These are phyloP conservation scores for Dinoponera quadriceps DNA, from an alignment of 1,140 invertebrate genomes.

Conservation along the genomic window DNA sequence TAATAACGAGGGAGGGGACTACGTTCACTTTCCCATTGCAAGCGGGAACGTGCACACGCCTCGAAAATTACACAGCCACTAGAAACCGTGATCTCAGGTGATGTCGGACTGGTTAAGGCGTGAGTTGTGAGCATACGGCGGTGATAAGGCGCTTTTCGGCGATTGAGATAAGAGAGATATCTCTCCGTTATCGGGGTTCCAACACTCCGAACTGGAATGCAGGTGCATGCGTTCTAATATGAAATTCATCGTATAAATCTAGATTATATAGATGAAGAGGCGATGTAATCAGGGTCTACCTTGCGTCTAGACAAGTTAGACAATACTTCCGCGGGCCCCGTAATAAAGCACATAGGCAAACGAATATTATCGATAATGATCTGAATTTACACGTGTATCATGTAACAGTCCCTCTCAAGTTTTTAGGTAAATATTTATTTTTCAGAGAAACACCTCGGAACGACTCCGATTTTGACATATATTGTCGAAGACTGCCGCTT, in stretches of 20 bases:
- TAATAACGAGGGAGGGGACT: constrained; percentile 5
- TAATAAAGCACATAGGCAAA: neutral
- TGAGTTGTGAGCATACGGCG: neutral
- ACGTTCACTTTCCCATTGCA: constrained; percentile 45
- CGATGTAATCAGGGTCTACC: constrained; percentile 19
- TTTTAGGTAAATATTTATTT: too few relatives aligned
- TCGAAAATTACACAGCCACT: constrained; percentile 40
- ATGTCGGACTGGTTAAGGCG: constrained; percentile 30
- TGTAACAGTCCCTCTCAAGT: too few relatives aligned
- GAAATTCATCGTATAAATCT: neutral
- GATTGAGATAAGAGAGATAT: constrained; percentile 29
- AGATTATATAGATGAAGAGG: constrained; percentile 25
- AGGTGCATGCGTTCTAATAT: neutral
- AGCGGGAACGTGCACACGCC: constrained; percentile 48
- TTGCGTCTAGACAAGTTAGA: neutral
- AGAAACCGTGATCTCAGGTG: constrained; percentile 54
- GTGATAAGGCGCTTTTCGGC: constrained; percentile 36
- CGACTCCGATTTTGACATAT: too few relatives aligned
- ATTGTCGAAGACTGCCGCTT: too few relatives aligned
- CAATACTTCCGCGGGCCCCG: neutral
- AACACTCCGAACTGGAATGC: constrained; percentile 4
- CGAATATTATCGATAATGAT: neutral
- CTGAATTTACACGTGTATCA: neutral
- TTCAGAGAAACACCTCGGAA: too few relatives aligned
- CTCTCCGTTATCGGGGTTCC: constrained; percentile 18